Evolutionary conservation across 2,888 invertebrate species (phyloP).

Genomic region (Meiosimyza platycephala): DNA sequence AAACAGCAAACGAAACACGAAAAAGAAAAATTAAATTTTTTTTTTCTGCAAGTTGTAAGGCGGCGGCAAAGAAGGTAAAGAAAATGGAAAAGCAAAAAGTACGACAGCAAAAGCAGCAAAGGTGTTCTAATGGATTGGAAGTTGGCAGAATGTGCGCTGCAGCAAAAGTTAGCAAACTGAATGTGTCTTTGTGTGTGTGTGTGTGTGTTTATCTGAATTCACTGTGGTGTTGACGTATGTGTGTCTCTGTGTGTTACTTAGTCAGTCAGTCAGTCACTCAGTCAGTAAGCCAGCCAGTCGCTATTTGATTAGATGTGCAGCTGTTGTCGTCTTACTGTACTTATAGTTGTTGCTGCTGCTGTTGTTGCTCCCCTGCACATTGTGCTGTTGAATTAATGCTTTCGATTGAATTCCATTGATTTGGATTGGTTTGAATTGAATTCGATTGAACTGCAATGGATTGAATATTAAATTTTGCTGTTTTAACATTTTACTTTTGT

Average conservation of each 20-base stretch:
- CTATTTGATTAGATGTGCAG: conserved; percentile 29
- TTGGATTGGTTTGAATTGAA: conserved; percentile 16
- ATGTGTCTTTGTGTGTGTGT: not conserved
- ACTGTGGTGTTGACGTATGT: not conserved
- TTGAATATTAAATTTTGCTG: not conserved
- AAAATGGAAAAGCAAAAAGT: not conserved
- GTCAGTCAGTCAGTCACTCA: too few relatives aligned
- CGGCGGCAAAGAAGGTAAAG: not conserved
- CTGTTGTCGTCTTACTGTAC: not conserved
- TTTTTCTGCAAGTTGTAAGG: too few relatives aligned
- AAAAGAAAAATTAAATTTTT: not conserved
- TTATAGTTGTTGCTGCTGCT: too few relatives aligned
- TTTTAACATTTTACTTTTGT: not conserved
- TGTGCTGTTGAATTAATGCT: conserved; percentile 7
- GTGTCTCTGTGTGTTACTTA: conserved; percentile 4
- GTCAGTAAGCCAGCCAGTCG: too few relatives aligned
- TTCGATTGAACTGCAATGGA: conserved; percentile 9
- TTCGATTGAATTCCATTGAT: conserved; percentile 15
- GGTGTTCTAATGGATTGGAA: conserved; percentile 1
- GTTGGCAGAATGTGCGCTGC: not conserved
- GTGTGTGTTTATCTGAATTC: not conserved
- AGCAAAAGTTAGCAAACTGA: conserved; percentile 13
- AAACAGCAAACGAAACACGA: not conserved
- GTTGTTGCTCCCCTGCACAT: not conserved
- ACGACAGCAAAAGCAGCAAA: not conserved